A percentile compares a stretch with the other conserved stretches of the same genome.
These are phyloP conservation scores for Mycogona germanica DNA, from an alignment of 2,888 invertebrate species.

Conservation along the genomic window DNA sequence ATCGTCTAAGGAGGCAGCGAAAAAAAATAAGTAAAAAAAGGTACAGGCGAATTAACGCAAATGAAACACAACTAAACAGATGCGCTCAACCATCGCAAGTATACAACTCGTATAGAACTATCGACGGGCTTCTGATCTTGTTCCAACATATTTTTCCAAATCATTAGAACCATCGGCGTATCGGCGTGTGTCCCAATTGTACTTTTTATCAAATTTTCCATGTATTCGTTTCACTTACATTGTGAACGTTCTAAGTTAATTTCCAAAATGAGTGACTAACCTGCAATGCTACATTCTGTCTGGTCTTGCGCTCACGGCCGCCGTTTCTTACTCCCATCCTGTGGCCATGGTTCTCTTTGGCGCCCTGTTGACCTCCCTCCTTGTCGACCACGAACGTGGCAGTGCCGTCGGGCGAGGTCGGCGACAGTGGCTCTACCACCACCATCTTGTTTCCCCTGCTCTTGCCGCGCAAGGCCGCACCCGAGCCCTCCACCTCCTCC, in stretches of 20 bases:
- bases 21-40: not conserved
- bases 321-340: constrained; percentile 28
- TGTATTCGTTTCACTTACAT: too few species aligned
- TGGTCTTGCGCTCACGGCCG: constrained; percentile 36
- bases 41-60: not conserved
- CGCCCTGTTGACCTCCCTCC: not conserved
- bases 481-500: too few species aligned
- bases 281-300: constrained; percentile 65
- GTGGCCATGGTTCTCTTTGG: not conserved
- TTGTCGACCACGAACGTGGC: not conserved
- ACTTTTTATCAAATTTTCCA: too few species aligned
- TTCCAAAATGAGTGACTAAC: constrained; percentile 23
- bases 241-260: not conserved
- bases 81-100: too few species aligned
- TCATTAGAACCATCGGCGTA: too few species aligned
- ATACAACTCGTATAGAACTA: too few species aligned
- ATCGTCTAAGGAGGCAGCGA: constrained; percentile 25
- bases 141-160: too few species aligned
- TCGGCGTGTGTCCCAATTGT: too few species aligned
- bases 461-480: not conserved
- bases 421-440: not conserved
- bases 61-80: too few species aligned
- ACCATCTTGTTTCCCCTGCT: not conserved
- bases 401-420: too few species aligned
- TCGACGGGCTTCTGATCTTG: too few species aligned